Evolutionary conservation across 2,888 invertebrate species (phyloP).

Genomic region (Troglohyphantes excavatus): DNA sequence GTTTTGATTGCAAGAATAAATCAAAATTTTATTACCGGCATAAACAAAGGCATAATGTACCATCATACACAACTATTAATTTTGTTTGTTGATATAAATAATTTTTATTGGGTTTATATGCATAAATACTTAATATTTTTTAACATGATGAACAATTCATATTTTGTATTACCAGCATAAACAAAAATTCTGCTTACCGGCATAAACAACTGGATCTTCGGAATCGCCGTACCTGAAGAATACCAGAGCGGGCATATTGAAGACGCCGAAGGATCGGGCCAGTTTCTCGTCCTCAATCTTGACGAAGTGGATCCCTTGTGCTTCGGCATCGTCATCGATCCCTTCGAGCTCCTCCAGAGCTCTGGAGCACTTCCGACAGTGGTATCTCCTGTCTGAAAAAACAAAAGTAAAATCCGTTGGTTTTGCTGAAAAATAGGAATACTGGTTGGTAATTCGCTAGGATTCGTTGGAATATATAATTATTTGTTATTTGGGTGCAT

Average conservation of each 20-base stretch:
- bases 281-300: conserved; percentile 94
- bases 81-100: too few species aligned
- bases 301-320: conserved; percentile 94
- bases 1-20: too few species aligned
- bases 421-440: neutral
- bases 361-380: conserved; percentile 91
- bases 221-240: conserved; percentile 92
- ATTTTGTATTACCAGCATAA: too few species aligned
- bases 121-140: too few species aligned
- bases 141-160: too few species aligned
- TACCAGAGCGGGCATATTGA: conserved; percentile 93
- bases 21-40: too few species aligned
- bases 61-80: too few species aligned
- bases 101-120: too few species aligned
- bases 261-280: conserved; percentile 93
- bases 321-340: conserved; percentile 95
- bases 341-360: conserved; percentile 92
- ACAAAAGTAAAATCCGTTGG: neutral
- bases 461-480: too few species aligned
- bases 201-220: conserved; percentile 94
- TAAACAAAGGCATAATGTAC: too few species aligned
- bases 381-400: conserved; percentile 89
- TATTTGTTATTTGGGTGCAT: too few species aligned
- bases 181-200: conserved; percentile 88
- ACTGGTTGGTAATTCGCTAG: neutral